These are phyloP conservation scores for Menidia menidia DNA, from an alignment of 2,797 vertebrate genomes.

Conservation along the genomic window DNA sequence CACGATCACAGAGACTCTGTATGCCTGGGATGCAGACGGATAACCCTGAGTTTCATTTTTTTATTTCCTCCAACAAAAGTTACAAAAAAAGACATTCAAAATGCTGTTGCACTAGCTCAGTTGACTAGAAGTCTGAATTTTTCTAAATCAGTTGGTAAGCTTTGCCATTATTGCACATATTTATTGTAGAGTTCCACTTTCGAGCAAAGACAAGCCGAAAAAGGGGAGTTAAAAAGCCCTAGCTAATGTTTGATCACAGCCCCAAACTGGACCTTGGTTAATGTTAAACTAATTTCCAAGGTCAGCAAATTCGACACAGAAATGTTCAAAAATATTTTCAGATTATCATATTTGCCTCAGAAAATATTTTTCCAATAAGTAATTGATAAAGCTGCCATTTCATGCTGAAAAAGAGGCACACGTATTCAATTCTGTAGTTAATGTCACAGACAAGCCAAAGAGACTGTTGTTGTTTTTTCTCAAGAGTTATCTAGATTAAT, in stretches of 20 bases:
- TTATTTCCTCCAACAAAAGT: background rate
- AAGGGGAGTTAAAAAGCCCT: background rate
- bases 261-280: constrained; percentile 6
- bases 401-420: background rate
- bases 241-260: background rate
- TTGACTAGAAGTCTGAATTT: background rate
- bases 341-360: background rate
- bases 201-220: background rate
- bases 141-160: background rate
- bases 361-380: background rate
- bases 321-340: background rate
- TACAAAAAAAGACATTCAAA: background rate
- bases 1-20: background rate
- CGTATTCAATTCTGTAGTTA: background rate
- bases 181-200: background rate
- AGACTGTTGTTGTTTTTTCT: no score
- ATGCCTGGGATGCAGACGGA: background rate
- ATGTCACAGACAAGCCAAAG: background rate
- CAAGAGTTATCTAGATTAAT: background rate
- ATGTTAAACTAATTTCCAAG: constrained; percentile 9
- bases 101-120: background rate
- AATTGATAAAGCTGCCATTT: no score
- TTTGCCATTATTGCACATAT: background rate
- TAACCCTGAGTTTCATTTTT: background rate
- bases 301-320: background rate